phyloP scores from a whole-genome alignment of 2,113 vertebrate species.

The Notothenia coriiceps region DNA sequence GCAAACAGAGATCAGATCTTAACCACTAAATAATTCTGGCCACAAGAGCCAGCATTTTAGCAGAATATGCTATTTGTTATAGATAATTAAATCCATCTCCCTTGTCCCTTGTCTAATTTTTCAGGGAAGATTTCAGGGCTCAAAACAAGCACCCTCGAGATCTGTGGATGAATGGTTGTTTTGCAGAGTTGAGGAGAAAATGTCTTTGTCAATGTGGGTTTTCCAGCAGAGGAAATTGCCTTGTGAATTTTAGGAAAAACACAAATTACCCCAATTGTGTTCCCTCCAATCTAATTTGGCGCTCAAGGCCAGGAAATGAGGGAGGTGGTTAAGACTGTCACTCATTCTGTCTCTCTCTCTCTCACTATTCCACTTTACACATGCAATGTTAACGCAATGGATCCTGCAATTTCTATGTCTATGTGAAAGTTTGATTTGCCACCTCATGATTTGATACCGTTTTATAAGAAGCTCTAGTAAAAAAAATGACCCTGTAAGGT shows the following conservation, averaged over 20 bases:
- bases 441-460: constrained; percentile 1
- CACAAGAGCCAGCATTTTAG: constrained; percentile 33
- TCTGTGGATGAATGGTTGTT: constrained; percentile 45
- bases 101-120: constrained; percentile 46
- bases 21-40: constrained; percentile 41
- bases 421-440: constrained; percentile 25
- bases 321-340: constrained; percentile 47
- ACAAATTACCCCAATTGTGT: constrained; percentile 74
- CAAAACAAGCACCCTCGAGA: constrained; percentile 46
- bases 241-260: constrained; percentile 75
- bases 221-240: constrained; percentile 69
- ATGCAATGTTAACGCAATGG: constrained; percentile 42
- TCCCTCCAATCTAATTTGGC: constrained; percentile 69
- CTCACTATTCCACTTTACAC: not conserved
- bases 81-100: constrained; percentile 63
- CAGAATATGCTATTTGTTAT: constrained; percentile 48
- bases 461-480: not conserved
- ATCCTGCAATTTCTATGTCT: constrained; percentile 41
- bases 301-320: constrained; percentile 59
- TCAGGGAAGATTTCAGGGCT: constrained; percentile 46
- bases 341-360: constrained; percentile 1
- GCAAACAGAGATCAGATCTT: constrained; percentile 1
- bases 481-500: not conserved
- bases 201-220: constrained; percentile 63
- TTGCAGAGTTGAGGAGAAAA: constrained; percentile 51